Evolutionary conservation across 2,113 vertebrate species (phyloP).

Genomic region (Labeo catla): DNA sequence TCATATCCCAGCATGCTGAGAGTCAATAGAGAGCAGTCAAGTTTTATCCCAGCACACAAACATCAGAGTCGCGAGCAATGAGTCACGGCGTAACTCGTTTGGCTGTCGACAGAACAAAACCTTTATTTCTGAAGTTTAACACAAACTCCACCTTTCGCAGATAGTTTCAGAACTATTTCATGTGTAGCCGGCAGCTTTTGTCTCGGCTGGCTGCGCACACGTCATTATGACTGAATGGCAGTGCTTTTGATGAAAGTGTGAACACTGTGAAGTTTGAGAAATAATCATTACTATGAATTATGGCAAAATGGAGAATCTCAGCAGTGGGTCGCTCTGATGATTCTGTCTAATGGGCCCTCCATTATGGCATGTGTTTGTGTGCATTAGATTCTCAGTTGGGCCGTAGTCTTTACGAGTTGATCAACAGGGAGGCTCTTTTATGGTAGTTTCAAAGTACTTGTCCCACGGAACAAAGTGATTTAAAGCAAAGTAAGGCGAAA

Average conservation of each 20-base stretch:
- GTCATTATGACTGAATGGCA: not conserved
- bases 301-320: constrained; percentile 44
- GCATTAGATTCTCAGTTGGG: constrained; percentile 43
- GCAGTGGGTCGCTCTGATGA: constrained; percentile 42
- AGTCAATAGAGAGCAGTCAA: not conserved
- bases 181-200: not conserved
- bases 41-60: not conserved
- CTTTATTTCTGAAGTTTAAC: constrained; percentile 1
- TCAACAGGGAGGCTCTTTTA: constrained; percentile 26
- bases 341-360: constrained; percentile 49
- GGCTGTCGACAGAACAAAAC: not conserved
- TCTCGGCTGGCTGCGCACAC: not conserved
- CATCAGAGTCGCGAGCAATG: not conserved
- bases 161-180: constrained; percentile 26
- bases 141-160: constrained; percentile 11
- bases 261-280: constrained; percentile 43
- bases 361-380: constrained; percentile 40
- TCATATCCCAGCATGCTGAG: not conserved
- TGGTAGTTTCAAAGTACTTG: constrained; percentile 27
- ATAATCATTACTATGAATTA: constrained; percentile 54
- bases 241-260: constrained; percentile 24
- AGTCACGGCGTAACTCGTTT: not conserved
- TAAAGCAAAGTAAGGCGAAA: constrained; percentile 8
- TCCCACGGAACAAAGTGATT: constrained; percentile 28
- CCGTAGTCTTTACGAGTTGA: constrained; percentile 21